phyloP scores from a whole-genome alignment of 2,797 vertebrate genomes.

The Vipera latastei region DNA sequence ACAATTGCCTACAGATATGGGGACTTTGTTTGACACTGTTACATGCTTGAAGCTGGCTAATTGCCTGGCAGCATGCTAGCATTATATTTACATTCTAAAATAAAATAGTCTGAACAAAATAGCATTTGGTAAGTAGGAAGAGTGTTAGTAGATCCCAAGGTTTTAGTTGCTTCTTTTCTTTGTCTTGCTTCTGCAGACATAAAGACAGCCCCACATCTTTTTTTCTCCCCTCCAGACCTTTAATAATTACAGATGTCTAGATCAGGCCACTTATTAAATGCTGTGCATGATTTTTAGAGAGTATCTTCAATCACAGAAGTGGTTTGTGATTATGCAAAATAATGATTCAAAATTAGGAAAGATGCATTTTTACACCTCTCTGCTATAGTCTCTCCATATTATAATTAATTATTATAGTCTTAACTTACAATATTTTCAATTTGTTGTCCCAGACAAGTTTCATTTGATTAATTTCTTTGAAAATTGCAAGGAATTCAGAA shows the following conservation, averaged over 20 bases:
- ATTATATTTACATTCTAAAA: not conserved
- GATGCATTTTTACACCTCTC: constrained; percentile 57
- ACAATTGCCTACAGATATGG: not conserved
- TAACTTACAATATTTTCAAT: constrained; percentile 66
- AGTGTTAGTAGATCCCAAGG: not conserved
- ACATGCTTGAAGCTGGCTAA: not conserved
- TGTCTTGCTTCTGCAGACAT: constrained; percentile 8
- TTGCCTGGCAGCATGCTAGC: not conserved
- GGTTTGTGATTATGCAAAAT: constrained; percentile 51
- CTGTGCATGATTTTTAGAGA: constrained; percentile 48
- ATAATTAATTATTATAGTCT: constrained; percentile 64
- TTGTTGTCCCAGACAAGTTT: constrained; percentile 57
- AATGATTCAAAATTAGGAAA: constrained; percentile 54
- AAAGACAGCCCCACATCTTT: not conserved
- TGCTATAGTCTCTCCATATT: constrained; percentile 29
- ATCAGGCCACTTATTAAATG: constrained; percentile 48
- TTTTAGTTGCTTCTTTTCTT: not conserved
- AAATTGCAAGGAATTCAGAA: constrained; percentile 59
- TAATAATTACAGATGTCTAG: constrained; percentile 36
- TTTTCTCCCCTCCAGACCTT: not conserved
- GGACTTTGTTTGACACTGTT: not conserved
- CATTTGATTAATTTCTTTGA: constrained; percentile 63
- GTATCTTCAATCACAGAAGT: constrained; percentile 50
- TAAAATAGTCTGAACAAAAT: not conserved
- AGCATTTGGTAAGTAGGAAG: not conserved